Base-by-base conservation (phyloP, 2,888 invertebrate genomes). In the Drosophila mettleri region DNA sequence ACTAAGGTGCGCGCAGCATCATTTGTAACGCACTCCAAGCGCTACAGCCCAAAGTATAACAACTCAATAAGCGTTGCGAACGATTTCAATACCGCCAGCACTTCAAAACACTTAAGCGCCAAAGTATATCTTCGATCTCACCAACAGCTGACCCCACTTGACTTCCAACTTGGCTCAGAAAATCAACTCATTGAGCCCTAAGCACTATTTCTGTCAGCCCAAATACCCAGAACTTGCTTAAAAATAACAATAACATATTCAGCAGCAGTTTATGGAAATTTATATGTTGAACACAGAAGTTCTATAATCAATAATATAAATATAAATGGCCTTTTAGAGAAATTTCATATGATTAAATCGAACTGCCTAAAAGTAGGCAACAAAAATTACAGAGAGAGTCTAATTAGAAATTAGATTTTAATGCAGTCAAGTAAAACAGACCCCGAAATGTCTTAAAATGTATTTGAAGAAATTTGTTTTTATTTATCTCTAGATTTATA, bases 71-170 rank as follows among this genome's bases (percentile, higher is more conserved):
- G 68, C 57, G 68, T 63, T 52, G 68, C 68, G 24, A 45, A 58
- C 49, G 53, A 45, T 63, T 71, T 77, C 77, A 77, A 67, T 62
- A 45, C 38, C 41, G 39, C 68, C 16, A 53, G 70, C 72, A 79
- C 79, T 79, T 55, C 54, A 84, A 68, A 75, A 74, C 85, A 88
- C 88, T 86, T 88, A 87, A 85, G 78, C 83, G 86, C 88, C 70
- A 74, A 80, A 82, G 68, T 71, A 70, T 75, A 83, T 86, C 86
- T 86, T 80, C 82, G 83, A 86, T 86, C 88, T 78, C 74, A 70
- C 58, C 46, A 82, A 73, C 49, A 82, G 70, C 69, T 83, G 86
- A 84, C 84, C 88, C 77, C 86, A 86, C 86, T 85, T 78, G 88
- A 84, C 84, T 82, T 75, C 68, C 77, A 71, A 59, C 66, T 70